These are phyloP conservation scores for Caenorhabditis uteleia DNA, from an alignment of 2,888 invertebrate genomes.

Conservation along the genomic window DNA sequence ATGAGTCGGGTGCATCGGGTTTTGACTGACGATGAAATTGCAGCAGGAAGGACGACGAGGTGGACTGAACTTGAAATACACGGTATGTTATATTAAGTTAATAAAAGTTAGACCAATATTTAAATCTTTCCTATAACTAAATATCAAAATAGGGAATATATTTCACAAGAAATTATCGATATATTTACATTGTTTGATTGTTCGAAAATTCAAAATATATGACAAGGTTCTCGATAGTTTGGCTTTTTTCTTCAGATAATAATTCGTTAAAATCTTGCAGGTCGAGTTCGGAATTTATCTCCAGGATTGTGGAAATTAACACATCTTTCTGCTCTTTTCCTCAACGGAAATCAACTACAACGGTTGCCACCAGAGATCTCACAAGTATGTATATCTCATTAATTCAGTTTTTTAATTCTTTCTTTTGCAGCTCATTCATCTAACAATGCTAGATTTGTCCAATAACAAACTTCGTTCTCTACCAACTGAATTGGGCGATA, in stretches of 20 bases:
- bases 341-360: conserved; percentile 92
- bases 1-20: conserved; percentile 61
- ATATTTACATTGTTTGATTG: too few relatives aligned
- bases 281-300: conserved; percentile 91
- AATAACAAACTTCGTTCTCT: conserved; percentile 91
- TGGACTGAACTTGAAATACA: conserved; percentile 68
- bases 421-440: conserved; percentile 77
- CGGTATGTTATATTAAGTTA: too few relatives aligned
- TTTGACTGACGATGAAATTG: conserved; percentile 62
- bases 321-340: conserved; percentile 90
- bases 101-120: too few relatives aligned
- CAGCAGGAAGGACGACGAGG: conserved; percentile 52
- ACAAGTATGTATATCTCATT: conserved; percentile 71
- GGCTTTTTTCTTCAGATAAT: too few relatives aligned
- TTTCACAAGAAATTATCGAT: too few relatives aligned
- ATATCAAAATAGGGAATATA: too few relatives aligned
- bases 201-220: too few relatives aligned
- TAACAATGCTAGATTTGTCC: conserved; percentile 88
- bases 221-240: too few relatives aligned
- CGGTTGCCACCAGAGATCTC: conserved; percentile 89
- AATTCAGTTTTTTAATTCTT: too few relatives aligned
- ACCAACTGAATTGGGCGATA: conserved; percentile 94
- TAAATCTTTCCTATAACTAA: too few relatives aligned
- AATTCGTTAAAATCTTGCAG: conserved; percentile 73
- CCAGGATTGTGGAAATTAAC: conserved; percentile 86